A percentile compares a stretch with the other conserved stretches of the same genome.
These are phyloP conservation scores for Megaceryle alcyon DNA, from an alignment of 2,797 vertebrate genomes.

Conservation along the genomic window DNA sequence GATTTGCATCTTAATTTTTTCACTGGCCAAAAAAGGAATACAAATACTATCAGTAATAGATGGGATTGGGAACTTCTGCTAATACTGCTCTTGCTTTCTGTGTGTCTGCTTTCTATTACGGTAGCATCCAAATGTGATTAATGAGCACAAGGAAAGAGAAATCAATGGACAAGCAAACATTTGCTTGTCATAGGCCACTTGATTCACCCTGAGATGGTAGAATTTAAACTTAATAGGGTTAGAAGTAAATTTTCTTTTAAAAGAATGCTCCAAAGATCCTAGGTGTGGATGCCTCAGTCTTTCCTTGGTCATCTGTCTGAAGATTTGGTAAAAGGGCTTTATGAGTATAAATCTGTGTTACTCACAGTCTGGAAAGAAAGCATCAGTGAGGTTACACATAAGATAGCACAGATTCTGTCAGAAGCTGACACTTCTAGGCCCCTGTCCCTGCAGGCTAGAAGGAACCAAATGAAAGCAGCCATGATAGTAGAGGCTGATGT, in stretches of 20 bases:
- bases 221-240: neutral
- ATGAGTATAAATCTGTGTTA: neutral
- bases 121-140: neutral
- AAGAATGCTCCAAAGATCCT: neutral
- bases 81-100: neutral
- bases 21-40: neutral
- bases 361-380: neutral
- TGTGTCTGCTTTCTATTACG: neutral
- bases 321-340: neutral
- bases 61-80: neutral
- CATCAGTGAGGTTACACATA: neutral
- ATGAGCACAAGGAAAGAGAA: neutral
- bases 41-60: neutral
- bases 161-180: neutral
- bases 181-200: neutral
- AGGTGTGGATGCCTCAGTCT: neutral
- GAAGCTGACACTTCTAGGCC: neutral
- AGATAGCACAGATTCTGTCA: neutral
- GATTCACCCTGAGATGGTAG: neutral
- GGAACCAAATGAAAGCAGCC: neutral
- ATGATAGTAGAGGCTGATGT: neutral
- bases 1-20: slow-evolving; percentile 36
- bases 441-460: neutral
- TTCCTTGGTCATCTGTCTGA: neutral
- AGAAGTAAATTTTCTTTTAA: neutral